A percentile compares a stretch with the other conserved stretches of the same genome.
Conservation (phyloP, 1,140 invertebrate species). For the Apolygus lucorum region DNA sequence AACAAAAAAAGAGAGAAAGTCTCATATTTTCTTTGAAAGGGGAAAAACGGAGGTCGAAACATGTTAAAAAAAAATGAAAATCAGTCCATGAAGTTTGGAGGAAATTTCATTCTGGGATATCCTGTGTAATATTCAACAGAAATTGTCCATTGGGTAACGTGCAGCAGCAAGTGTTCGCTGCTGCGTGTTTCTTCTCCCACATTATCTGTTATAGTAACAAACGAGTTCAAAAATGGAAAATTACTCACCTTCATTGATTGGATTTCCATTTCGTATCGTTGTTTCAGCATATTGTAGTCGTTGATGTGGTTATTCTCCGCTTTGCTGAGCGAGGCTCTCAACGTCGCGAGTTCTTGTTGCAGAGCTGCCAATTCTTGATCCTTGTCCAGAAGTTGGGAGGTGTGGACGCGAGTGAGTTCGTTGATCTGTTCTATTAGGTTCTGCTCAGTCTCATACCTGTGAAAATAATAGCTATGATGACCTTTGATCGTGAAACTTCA, state of each 20-base stretch:
- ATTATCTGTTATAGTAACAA: too few species aligned
- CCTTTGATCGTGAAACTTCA: neutral
- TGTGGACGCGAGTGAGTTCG: constrained; percentile 24
- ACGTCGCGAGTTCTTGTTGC: constrained; percentile 18
- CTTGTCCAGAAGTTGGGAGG: constrained; percentile 24
- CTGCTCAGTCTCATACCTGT: constrained; percentile 22
- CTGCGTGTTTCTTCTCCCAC: too few species aligned
- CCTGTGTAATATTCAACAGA: too few species aligned
- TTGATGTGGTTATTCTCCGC: constrained; percentile 9
- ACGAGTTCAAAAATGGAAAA: too few species aligned
- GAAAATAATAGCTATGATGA: neutral
- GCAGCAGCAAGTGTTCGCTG: too few species aligned
- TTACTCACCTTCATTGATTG: constrained; percentile 18
- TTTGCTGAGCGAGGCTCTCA: constrained; percentile 17
- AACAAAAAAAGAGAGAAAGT: too few species aligned
- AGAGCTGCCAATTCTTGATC: constrained; percentile 27
- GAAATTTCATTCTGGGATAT: too few species aligned
- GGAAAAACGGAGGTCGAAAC: too few species aligned
- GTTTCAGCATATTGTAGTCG: constrained; percentile 11
- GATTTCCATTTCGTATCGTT: constrained; percentile 24
- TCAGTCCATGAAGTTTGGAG: too few species aligned
- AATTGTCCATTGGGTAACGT: too few species aligned
- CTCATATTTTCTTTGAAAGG: too few species aligned
- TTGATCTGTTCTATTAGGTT: constrained; percentile 24
- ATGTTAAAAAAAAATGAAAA: too few species aligned